Conservation (phyloP, 1,140 invertebrate species). For the Portunus trituberculatus region DNA sequence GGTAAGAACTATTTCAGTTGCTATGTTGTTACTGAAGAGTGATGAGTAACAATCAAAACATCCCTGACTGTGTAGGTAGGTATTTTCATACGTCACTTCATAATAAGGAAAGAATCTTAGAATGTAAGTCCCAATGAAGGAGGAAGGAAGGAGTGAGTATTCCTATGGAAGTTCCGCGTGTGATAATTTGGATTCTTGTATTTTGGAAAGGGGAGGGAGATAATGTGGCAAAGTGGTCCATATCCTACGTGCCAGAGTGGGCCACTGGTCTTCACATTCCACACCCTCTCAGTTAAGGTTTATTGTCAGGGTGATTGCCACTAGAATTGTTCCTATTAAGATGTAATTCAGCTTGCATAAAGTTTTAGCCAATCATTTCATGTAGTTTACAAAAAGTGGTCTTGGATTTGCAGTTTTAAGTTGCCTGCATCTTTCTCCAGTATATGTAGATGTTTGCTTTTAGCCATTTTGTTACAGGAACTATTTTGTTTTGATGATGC, state of each 20-base stretch:
- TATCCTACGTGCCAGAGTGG: slow-evolving; percentile 66
- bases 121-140: slow-evolving; percentile 72
- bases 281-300: slow-evolving; percentile 71
- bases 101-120: slow-evolving; percentile 72
- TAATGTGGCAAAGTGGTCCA: slow-evolving; percentile 65
- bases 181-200: slow-evolving; percentile 77
- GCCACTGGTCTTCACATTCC: slow-evolving; percentile 74
- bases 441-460: slow-evolving; percentile 66
- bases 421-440: slow-evolving; percentile 66
- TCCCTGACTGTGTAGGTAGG: slow-evolving; percentile 72
- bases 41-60: slow-evolving; percentile 75
- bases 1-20: slow-evolving; percentile 68
- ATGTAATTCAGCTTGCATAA: slow-evolving; percentile 76
- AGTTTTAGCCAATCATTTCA: slow-evolving; percentile 70
- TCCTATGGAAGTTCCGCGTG: slow-evolving; percentile 74
- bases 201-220: slow-evolving; percentile 75
- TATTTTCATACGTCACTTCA: slow-evolving; percentile 76
- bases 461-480: slow-evolving; percentile 72
- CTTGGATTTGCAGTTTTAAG: slow-evolving; percentile 66
- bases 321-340: slow-evolving; percentile 75
- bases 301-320: slow-evolving; percentile 72
- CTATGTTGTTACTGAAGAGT: slow-evolving; percentile 69
- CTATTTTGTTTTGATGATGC: slow-evolving; percentile 69
- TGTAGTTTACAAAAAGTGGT: slow-evolving; percentile 70
- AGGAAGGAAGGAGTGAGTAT: slow-evolving; percentile 71